Evolutionary conservation across 35 echinoderm and acorn worm genomes (phyloP).

Genomic region (Strongylocentrotus purpuratus): DNA sequence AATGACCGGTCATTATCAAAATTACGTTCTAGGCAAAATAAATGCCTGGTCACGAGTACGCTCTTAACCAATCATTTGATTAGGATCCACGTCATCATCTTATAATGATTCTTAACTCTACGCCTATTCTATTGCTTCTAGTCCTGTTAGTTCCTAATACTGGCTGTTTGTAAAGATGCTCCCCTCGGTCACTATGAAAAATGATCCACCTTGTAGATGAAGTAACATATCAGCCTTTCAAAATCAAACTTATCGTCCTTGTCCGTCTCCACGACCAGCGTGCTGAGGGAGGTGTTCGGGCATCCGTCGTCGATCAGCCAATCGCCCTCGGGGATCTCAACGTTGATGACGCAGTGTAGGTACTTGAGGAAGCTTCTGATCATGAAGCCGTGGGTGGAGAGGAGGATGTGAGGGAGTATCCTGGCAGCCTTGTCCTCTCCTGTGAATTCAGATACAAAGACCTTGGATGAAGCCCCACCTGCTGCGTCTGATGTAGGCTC

Average conservation of each 20-base stretch:
- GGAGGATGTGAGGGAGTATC: background rate
- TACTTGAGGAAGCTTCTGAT: constrained; percentile 44
- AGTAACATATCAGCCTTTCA: constrained; percentile 41
- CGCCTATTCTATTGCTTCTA: too few species aligned
- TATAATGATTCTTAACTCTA: too few species aligned
- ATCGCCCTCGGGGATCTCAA: constrained; percentile 33
- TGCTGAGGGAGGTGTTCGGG: constrained; percentile 37
- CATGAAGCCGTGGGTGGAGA: constrained; percentile 26
- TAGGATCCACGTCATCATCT: too few species aligned
- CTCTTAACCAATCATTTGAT: too few species aligned
- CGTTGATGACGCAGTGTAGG: constrained; percentile 26
- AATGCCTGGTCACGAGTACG: too few species aligned
- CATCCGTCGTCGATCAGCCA: constrained; percentile 47
- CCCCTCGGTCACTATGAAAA: background rate
- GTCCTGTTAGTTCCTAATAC: background rate
- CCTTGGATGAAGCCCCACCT: constrained; percentile 28
- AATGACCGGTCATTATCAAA: too few species aligned
- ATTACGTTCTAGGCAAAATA: too few species aligned
- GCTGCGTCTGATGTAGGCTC: background rate
- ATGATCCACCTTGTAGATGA: constrained; percentile 44
- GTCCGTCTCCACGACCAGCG: constrained; percentile 39
- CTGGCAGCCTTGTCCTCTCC: constrained; percentile 30
- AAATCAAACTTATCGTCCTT: constrained; percentile 48
- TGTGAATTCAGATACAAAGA: constrained; percentile 37
- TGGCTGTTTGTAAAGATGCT: background rate